Evolutionary conservation across 1,140 invertebrate genomes (phyloP).

Genomic region (Drosophila tani): DNA sequence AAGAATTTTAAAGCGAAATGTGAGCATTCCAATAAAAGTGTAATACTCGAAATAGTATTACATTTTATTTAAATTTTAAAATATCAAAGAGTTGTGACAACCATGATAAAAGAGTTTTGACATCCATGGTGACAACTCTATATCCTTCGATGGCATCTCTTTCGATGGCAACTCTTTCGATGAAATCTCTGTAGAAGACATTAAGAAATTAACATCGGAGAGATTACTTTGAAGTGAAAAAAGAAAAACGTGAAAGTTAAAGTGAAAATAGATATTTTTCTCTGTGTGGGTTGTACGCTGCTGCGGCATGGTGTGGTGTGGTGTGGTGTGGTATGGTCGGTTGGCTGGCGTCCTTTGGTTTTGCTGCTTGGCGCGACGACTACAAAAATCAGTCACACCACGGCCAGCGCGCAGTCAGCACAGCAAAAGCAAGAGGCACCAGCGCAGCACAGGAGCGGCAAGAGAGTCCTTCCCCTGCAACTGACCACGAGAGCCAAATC

Average conservation of each 20-base stretch:
- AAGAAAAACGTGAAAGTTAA: not conserved
- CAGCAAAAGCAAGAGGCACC: constrained; percentile 30
- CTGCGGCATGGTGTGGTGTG: constrained; percentile 3
- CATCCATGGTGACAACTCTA: too few species aligned
- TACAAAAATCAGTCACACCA: constrained; percentile 61
- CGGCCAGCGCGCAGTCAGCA: constrained; percentile 61
- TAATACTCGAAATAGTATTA: too few species aligned
- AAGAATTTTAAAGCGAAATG: too few species aligned
- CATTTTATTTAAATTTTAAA: too few species aligned
- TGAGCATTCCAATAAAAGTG: too few species aligned
- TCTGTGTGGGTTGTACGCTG: not conserved
- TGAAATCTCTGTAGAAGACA: too few species aligned
- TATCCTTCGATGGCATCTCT: not conserved
- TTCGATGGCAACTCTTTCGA: too few species aligned
- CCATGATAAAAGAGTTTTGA: too few species aligned
- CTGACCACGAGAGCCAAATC: constrained; percentile 33
- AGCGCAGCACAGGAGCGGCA: constrained; percentile 7
- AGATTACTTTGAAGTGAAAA: too few species aligned
- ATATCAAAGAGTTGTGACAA: too few species aligned
- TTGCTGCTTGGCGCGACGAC: constrained; percentile 7
- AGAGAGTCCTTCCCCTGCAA: constrained; percentile 29
- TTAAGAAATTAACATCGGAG: too few species aligned
- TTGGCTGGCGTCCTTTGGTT: constrained; percentile 35
- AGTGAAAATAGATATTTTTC: not conserved
- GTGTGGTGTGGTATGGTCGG: not conserved